Base-by-base conservation (phyloP, 2,113 vertebrate genomes). In the Solea solea region DNA sequence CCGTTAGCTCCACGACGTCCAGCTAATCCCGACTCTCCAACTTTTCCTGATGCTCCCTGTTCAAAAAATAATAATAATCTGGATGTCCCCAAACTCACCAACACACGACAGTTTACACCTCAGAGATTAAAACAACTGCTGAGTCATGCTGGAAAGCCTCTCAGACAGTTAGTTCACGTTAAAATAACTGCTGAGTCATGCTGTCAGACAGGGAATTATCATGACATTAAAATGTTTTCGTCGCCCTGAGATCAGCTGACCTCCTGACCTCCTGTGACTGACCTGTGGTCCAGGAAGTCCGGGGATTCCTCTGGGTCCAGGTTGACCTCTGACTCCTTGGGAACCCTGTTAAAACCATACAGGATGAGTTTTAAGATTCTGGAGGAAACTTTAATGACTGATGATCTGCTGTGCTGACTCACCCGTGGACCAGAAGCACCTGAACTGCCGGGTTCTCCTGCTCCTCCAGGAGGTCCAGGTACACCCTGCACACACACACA, bases 1-100 rank as follows among this genome's bases (percentile, higher is more conserved):
- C 96, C 96, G 45, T 59, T 91, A 3, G 40, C 16, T 8, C 96
- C 96, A 9, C 42, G 56, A 40, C 83, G 92, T 60, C 96, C 96
- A 41, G 2, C 27, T 11, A 64, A 68, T 41, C 95, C 95, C 1
- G 34, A 49, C 1, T 21, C 13, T 88, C 95, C 55, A 44, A 51
- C 1, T 1, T 1, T 0, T 53, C 93, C 93, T 8, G 84, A 74
- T 49, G 46, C 61, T 2, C 93, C 93, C 91, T 93, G 80, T 87
- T 93, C 68, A 5, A 21, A 46, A 45, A 48, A 10, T 4, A 25
- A 45, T 3, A 42, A 15, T 21, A 60, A 16, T 10, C 67, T 0
- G 48, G 52, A 8, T 0, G 12, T 56, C 55, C 34, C 1, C 44
- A 12, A 55, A 54, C 10, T 12, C 53, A 55, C 25, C 53, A 34